Base-by-base conservation (phyloP, 2,113 vertebrate species). In the Amphiprion percula region DNA sequence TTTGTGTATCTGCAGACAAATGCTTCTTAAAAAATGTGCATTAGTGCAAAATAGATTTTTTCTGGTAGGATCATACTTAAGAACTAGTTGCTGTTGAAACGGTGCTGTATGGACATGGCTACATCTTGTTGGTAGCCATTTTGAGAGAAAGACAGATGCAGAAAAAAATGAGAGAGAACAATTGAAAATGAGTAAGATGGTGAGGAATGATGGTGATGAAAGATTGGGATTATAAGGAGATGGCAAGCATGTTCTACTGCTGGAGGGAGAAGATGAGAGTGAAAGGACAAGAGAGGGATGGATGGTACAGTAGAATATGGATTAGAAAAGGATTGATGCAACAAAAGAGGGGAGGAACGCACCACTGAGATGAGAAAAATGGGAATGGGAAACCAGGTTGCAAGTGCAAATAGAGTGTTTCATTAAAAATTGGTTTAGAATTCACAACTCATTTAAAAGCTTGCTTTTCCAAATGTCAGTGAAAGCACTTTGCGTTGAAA, bases 281-380 rank as follows among this genome's bases (percentile, higher is more conserved):
- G 46, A 39, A 62, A 55, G 30, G 53, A 39, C 54, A 66, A n/a
- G 24, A 50, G 62, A 24, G 14, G 46, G 73, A 64, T 64, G 68
- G 79, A 65, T 68, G 64, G 33, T 11, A 28, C 64, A 44, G 53
- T 80, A 41, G 64, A 81, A 73, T 80, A 77, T 86, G 71, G 69
- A 92, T 87, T 77, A 78, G 52, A 24, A 60, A 66, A 70, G 60
- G 65, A 79, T 26, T 77, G 68, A 80, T 85, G 80, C 65, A 68
- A 58, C 39, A 33, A 24, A 46, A 63, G 39, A 24, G 44, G 52
- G 21, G 66, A 77, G 53, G 37, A 64, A 74, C 53, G 33, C 61
- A 55, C 44, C 14, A 10, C 54, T 66, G 47, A 68, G 41, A 71
- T 37, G 73, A 68, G 61, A 14, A 55, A 79, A 70, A 71, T 44